phyloP scores from a whole-genome alignment of 2,888 invertebrate species.

The Cheiracanthium punctorium region DNA sequence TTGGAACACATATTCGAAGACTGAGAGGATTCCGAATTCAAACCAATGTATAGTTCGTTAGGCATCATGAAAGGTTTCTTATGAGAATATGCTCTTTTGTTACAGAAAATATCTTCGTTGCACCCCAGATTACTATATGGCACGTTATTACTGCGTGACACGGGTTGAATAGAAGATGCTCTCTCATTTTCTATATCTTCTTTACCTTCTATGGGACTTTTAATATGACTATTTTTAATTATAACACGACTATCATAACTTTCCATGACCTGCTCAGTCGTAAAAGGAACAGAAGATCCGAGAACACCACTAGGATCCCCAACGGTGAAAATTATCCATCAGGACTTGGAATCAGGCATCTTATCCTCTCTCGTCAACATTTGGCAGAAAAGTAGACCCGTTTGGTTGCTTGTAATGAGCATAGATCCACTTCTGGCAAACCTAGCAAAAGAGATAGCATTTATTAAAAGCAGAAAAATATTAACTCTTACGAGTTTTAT shows the following conservation, averaged over 20 bases:
- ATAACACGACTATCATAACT: slow-evolving; percentile 56
- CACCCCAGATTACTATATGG: slow-evolving; percentile 46
- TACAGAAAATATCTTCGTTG: slow-evolving; percentile 37
- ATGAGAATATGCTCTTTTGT: slow-evolving; percentile 21
- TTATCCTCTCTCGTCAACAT: not conserved
- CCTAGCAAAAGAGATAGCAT: not conserved
- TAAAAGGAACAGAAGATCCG: slow-evolving; percentile 23
- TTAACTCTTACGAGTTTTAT: too few species aligned
- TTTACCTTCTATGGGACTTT: slow-evolving; percentile 35
- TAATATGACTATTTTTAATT: slow-evolving; percentile 57
- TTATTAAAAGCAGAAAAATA: too few species aligned
- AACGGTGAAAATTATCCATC: not conserved
- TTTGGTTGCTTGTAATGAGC: not conserved
- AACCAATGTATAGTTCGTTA: slow-evolving; percentile 60
- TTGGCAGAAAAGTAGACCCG: not conserved
- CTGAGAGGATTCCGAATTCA: slow-evolving; percentile 51
- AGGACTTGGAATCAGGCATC: not conserved
- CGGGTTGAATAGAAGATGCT: slow-evolving; percentile 20
- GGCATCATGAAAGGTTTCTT: slow-evolving; percentile 65
- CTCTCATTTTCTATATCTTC: slow-evolving; percentile 36
- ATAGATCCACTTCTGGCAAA: not conserved
- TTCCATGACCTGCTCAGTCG: slow-evolving; percentile 60
- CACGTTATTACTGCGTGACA: slow-evolving; percentile 36
- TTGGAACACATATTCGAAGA: slow-evolving; percentile 32
- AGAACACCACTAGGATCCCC: slow-evolving; percentile 18